Evolutionary conservation across 2,113 vertebrate genomes (phyloP).

Genomic region (Vulpes ferrilata): DNA sequence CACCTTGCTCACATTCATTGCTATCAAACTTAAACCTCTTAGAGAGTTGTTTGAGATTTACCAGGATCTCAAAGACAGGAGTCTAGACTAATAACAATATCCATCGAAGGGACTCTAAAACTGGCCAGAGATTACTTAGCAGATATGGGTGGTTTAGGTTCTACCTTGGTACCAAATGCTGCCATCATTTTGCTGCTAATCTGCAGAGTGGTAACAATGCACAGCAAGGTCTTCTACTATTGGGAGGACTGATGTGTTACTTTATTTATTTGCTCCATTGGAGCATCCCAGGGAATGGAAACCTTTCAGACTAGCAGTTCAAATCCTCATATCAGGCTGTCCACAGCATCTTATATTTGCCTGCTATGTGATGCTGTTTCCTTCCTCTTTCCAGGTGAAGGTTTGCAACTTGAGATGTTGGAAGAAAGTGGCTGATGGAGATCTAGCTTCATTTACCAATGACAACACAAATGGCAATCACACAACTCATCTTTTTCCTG

Average conservation of each 20-base stretch:
- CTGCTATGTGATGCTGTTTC: not conserved
- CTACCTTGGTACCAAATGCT: not conserved
- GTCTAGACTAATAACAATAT: not conserved
- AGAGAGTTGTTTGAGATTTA: not conserved
- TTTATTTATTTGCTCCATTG: not conserved
- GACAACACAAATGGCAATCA: no score
- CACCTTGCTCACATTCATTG: not conserved
- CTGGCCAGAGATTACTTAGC: not conserved
- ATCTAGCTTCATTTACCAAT: not conserved
- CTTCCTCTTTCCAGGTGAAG: not conserved
- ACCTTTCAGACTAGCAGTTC: not conserved
- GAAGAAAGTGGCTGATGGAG: not conserved
- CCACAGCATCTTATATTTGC: not conserved
- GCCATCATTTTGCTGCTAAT: rapidly evolving
- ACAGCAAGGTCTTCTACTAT: not conserved
- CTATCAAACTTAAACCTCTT: not conserved
- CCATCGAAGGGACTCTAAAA: not conserved
- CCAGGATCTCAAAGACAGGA: not conserved
- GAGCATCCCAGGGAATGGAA: not conserved
- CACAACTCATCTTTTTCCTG: not conserved
- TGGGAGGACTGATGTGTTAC: no score
- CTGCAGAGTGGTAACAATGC: not conserved
- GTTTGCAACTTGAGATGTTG: not conserved
- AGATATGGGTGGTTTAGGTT: not conserved
- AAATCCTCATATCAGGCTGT: not conserved